Evolutionary conservation across 2,888 invertebrate species (phyloP).

Genomic region (Anticlea derivata): DNA sequence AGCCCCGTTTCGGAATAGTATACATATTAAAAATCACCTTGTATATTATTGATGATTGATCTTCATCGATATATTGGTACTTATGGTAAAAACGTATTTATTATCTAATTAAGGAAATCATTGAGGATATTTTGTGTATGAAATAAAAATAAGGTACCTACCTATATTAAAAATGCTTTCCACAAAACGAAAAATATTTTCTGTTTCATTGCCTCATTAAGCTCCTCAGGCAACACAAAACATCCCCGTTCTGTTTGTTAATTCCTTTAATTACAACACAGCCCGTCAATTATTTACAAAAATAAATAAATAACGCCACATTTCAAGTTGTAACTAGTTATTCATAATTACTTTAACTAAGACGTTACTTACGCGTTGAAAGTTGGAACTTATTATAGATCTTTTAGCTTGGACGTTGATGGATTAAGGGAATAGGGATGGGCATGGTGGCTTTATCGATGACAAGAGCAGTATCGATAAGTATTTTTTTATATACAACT

Average conservation of each 20-base stretch:
- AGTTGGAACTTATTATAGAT: slow-evolving; percentile 66
- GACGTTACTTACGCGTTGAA: slow-evolving; percentile 77
- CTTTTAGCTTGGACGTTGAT: slow-evolving; percentile 75
- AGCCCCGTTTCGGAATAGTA: no score
- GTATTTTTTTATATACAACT: no score
- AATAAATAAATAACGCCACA: slow-evolving; percentile 56
- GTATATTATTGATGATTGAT: no score
- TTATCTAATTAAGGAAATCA: no score
- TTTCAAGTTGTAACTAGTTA: slow-evolving; percentile 67
- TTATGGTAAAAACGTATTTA: no score
- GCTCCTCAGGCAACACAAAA: slow-evolving; percentile 57
- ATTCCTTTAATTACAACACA: slow-evolving; percentile 68
- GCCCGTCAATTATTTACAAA: slow-evolving; percentile 75
- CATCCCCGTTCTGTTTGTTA: slow-evolving; percentile 66
- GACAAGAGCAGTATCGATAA: slow-evolving; percentile 13
- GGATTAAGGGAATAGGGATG: slow-evolving; percentile 55
- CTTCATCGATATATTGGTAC: no score
- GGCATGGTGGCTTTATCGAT: background rate
- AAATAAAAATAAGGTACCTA: no score
- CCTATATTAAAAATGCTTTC: no score
- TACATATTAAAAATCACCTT: no score
- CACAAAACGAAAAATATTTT: slow-evolving; percentile 32
- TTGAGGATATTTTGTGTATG: no score
- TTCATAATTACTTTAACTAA: slow-evolving; percentile 80
- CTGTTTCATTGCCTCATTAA: slow-evolving; percentile 57